phyloP scores from a whole-genome alignment of 2,888 invertebrate species.

The Malthinus flaveolus region DNA sequence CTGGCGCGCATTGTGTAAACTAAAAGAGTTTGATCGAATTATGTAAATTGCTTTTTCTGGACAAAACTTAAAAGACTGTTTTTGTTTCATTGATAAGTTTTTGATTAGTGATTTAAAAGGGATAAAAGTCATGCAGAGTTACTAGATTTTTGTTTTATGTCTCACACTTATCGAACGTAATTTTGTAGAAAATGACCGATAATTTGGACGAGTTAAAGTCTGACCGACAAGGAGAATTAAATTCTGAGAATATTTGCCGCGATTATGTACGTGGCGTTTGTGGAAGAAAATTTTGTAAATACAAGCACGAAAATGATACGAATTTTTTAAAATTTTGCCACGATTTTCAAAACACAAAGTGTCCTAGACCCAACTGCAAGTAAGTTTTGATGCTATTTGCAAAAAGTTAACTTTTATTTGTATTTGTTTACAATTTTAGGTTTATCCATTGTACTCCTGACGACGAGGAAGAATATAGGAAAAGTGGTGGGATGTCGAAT shows the following conservation, averaged over 20 bases:
- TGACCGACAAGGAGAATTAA: constrained; percentile 43
- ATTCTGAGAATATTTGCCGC: constrained; percentile 55
- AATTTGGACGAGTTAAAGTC: constrained; percentile 46
- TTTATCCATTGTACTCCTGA: constrained; percentile 78
- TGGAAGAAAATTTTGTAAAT: constrained; percentile 60
- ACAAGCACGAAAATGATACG: constrained; percentile 56
- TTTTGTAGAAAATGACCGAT: constrained; percentile 44
- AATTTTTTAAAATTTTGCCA: constrained; percentile 60
- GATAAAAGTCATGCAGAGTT: constrained; percentile 15
- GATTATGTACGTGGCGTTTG: constrained; percentile 64
- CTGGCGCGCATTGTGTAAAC: neutral
- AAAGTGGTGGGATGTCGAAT: constrained; percentile 71
- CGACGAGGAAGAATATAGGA: constrained; percentile 75
- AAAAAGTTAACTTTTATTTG: neutral
- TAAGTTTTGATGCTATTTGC: constrained; percentile 36
- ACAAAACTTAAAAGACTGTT: neutral
- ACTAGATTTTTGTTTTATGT: constrained; percentile 41
- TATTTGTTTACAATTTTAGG: constrained; percentile 51
- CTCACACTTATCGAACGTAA: neutral
- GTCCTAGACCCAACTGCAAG: constrained; percentile 71
- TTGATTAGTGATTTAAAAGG: constrained; percentile 13
- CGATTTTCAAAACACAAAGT: constrained; percentile 74
- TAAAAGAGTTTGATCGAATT: neutral
- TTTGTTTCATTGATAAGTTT: constrained; percentile 9
- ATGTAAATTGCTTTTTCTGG: neutral